phyloP scores from a whole-genome alignment of 2,797 vertebrate genomes.

The Hylomyscus alleni region DNA sequence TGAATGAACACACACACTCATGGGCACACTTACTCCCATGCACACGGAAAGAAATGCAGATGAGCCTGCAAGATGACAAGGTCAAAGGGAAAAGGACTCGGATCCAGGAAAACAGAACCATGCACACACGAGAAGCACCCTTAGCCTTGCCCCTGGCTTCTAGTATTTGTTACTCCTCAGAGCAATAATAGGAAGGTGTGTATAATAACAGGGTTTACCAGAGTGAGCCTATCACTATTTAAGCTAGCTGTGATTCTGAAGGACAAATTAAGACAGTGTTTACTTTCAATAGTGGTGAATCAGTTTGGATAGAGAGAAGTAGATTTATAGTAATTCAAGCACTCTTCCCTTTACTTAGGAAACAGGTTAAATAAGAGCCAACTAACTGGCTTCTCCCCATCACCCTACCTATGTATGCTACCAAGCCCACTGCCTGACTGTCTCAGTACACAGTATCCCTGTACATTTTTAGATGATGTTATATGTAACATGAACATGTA shows the following conservation, averaged over 20 bases:
- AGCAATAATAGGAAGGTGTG: not conserved
- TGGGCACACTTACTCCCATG: not conserved
- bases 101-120: not conserved
- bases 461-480: not conserved
- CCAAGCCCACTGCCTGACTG: not conserved
- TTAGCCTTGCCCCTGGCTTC: not conserved
- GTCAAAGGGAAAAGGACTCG: not conserved
- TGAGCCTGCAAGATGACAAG: not conserved
- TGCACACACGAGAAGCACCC: not conserved
- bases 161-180: not conserved
- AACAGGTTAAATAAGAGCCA: slow-evolving; percentile 28
- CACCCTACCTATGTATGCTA: not conserved
- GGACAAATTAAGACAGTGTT: not conserved
- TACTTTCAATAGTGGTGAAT: not conserved
- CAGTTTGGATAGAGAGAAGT: slow-evolving; percentile 27
- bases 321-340: not conserved
- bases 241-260: slow-evolving; percentile 7
- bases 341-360: slow-evolving; percentile 27
- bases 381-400: slow-evolving; percentile 16
- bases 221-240: not conserved
- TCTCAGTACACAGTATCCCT: not conserved
- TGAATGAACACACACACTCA: not conserved
- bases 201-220: not conserved
- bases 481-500: not conserved
- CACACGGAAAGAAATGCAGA: not conserved